Percentiles rank a stretch among this genome's conserved stretches.
phyloP scores from a whole-genome alignment of 2,888 invertebrate genomes.

The Orthosia gracilis region DNA sequence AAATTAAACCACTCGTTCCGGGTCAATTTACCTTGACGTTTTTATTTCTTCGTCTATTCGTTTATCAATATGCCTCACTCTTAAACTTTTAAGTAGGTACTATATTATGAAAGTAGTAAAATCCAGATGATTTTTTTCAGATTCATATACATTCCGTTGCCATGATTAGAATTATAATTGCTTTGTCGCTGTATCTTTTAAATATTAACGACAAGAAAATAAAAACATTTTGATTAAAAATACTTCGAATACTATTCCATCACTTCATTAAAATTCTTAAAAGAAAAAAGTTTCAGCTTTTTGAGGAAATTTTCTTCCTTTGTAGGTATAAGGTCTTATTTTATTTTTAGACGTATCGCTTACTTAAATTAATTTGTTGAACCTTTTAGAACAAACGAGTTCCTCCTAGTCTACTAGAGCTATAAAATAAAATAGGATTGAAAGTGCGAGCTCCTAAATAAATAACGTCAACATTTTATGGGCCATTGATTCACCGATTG shows the following conservation, averaged over 20 bases:
- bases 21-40: conserved; percentile 61
- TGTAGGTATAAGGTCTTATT: conserved; percentile 12
- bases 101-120: conserved; percentile 55
- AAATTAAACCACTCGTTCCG: conserved; percentile 54
- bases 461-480: conserved; percentile 73
- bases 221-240: conserved; percentile 41
- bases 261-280: conserved; percentile 12
- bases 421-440: conserved; percentile 59
- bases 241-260: conserved; percentile 39
- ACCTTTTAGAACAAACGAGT: conserved; percentile 41
- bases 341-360: conserved; percentile 27
- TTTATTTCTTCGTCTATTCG: conserved; percentile 54
- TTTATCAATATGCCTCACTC: conserved; percentile 54
- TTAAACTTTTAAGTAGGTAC: conserved; percentile 49
- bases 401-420: conserved; percentile 31
- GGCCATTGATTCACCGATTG: conserved; percentile 70
- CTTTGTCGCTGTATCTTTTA: conserved; percentile 8
- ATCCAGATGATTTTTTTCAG: conserved; percentile 47
- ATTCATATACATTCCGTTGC: conserved; percentile 24
- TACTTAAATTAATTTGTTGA: conserved; percentile 51
- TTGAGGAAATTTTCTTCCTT: conserved; percentile 10
- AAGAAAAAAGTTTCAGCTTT: conserved; percentile 12
- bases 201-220: conserved; percentile 27
- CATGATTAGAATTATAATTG: conserved; percentile 23
- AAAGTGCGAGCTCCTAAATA: conserved; percentile 67